Evolutionary conservation across 2,113 vertebrate species (phyloP).

Genomic region (Anguilla rostrata): DNA sequence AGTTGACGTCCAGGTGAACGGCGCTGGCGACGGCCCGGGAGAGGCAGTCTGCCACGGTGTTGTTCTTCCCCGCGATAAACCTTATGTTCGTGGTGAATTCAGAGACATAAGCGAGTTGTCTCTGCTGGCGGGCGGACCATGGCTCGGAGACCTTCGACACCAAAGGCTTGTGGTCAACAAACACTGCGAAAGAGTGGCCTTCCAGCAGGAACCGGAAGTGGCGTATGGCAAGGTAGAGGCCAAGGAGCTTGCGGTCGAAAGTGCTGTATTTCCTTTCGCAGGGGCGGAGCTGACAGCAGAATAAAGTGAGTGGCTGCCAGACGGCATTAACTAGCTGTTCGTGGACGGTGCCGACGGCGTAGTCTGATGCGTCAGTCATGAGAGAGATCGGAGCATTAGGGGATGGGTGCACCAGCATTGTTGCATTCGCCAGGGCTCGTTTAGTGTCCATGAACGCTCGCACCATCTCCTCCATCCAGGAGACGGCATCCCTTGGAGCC

Average conservation of each 20-base stretch:
- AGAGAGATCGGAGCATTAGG: slow-evolving; percentile 5
- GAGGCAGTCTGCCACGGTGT: no score
- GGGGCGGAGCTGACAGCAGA: background rate
- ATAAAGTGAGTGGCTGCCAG: background rate
- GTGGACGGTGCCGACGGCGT: background rate
- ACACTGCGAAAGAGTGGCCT: no score
- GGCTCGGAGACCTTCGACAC: no score
- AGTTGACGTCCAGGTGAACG: no score
- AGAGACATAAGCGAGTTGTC: no score
- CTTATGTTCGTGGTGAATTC: no score
- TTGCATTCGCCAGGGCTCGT: background rate
- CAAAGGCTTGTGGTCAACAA: no score
- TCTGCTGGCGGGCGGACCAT: no score
- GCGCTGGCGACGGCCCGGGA: no score
- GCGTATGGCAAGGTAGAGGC: no score
- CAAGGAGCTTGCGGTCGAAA: background rate
- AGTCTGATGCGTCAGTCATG: slow-evolving; percentile 27
- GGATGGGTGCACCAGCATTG: slow-evolving; percentile 24
- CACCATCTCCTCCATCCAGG: background rate
- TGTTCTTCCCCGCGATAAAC: no score
- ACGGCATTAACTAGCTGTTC: background rate
- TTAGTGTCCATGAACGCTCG: background rate
- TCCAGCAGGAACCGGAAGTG: no score
- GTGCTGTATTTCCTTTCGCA: background rate
- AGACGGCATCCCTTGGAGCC: background rate